Evolutionary conservation across 2,113 vertebrate genomes (phyloP), one percentile per base, ranked within the genome.

Genomic region (Gulo gulo): DNA sequence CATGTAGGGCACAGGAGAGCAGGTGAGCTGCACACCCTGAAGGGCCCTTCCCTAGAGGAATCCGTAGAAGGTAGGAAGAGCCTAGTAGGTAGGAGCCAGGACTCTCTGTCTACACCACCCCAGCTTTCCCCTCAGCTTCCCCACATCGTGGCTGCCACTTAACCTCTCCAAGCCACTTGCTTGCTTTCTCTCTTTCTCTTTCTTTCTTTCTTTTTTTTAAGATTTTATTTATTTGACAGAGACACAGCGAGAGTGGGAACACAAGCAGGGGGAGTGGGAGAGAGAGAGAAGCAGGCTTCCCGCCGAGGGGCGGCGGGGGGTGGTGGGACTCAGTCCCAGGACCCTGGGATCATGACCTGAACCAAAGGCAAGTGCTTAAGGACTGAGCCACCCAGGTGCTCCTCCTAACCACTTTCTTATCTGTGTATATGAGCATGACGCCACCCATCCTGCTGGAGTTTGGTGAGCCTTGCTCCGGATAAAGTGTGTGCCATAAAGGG

Each of bases 401-500:
- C 23, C 39, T 90, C 24, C 29, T 65, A 95, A 78, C 45, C 3
- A 20, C 7, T 93, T 89, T 95, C 67, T 39, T 52, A 8, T 76
- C 61, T 89, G 26, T 73, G 23, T 65, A 21, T 59, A 73, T n/a
- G 26, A 92, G 29, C 31, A 39, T 12, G n/a, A 34, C 6, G 26
- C 26, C 65, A 4, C 14, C 3, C 7, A 26, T 23, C 14, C 36
- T 90, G 23, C 36, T 21, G 16, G 29, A 7, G 1, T 80, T 57
- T 88, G 10, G 4, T 15, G 39, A 79, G 39, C 34, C 13, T 73
- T 21, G 6, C 55, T 91, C 5, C 1, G 16, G 24, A 91, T 79
- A 21, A 67, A 81, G 61, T 4, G 7, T 20, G 31, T 50, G 42
- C 0, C 0, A 1, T 67, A 18, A 18, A 1, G 0, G 18, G 92